Percentiles rank a stretch among this genome's conserved stretches.
Evolutionary conservation across 2,888 invertebrate species (phyloP).

Genomic region (Parapristionchus giblindavisi): DNA sequence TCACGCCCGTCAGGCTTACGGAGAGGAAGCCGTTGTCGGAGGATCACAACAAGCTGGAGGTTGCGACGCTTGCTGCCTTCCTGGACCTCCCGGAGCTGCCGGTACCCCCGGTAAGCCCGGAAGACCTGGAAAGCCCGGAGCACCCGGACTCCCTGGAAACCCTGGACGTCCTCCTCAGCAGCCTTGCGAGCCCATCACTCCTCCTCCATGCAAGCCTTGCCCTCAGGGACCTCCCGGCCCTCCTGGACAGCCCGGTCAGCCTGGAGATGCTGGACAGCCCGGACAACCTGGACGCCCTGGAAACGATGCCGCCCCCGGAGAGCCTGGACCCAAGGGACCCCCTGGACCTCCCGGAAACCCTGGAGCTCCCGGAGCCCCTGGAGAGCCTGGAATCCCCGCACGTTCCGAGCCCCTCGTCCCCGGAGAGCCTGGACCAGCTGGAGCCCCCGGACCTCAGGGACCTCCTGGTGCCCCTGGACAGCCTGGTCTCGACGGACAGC

Average conservation of each 20-base stretch:
- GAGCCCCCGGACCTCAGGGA: slow-evolving; percentile 39
- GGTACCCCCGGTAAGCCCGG: slow-evolving; percentile 65
- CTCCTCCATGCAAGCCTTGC: slow-evolving; percentile 40
- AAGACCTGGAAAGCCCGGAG: slow-evolving; percentile 58
- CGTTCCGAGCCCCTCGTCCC: slow-evolving; percentile 47
- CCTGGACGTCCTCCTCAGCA: slow-evolving; percentile 65
- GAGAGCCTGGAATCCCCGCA: slow-evolving; percentile 53
- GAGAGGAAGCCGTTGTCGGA: slow-evolving; percentile 27
- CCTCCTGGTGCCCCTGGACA: slow-evolving; percentile 36
- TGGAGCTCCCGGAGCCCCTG: slow-evolving; percentile 54
- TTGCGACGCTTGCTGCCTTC: slow-evolving; percentile 58
- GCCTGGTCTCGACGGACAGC: slow-evolving; percentile 34
- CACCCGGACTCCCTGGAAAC: slow-evolving; percentile 58
- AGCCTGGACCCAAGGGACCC: slow-evolving; percentile 50
- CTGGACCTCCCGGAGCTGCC: slow-evolving; percentile 62
- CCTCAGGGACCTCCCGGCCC: slow-evolving; percentile 39
- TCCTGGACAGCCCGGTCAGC: slow-evolving; percentile 37
- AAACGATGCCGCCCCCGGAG: slow-evolving; percentile 49
- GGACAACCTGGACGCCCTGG: slow-evolving; percentile 38
- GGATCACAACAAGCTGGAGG: slow-evolving; percentile 4
- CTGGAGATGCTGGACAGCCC: slow-evolving; percentile 37
- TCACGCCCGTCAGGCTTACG: slow-evolving; percentile 33
- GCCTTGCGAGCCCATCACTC: slow-evolving; percentile 40
- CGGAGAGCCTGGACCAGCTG: slow-evolving; percentile 41
- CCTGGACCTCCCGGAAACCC: slow-evolving; percentile 48